phyloP scores from a whole-genome alignment of 2,888 invertebrate species.

The Operophtera brumata region DNA sequence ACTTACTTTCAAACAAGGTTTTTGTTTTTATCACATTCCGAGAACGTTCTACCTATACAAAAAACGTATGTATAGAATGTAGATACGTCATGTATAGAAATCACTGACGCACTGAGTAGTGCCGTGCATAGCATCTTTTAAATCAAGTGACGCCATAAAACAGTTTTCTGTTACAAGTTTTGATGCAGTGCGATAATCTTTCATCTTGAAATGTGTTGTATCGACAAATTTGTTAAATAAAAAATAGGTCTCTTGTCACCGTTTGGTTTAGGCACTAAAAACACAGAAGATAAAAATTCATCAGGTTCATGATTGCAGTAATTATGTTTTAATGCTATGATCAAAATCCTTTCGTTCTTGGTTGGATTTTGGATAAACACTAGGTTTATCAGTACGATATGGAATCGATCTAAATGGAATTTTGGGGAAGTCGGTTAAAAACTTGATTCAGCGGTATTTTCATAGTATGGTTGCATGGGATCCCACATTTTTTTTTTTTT shows the following conservation, averaged over 20 bases:
- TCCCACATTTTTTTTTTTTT: too few relatives aligned
- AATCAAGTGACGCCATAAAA: neutral
- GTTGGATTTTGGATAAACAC: too few relatives aligned
- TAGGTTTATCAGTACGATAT: too few relatives aligned
- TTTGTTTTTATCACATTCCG: neutral
- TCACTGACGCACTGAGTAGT: neutral
- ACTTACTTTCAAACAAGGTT: neutral
- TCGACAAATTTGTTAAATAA: conserved; percentile 2
- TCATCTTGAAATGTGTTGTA: conserved; percentile 6
- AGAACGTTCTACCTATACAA: neutral
- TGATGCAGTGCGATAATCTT: conserved; percentile 5
- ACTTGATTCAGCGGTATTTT: too few relatives aligned
- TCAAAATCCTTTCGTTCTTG: too few relatives aligned
- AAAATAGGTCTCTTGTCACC: conserved; percentile 1
- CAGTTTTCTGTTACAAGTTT: neutral
- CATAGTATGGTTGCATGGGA: too few relatives aligned
- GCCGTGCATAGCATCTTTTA: conserved; percentile 1
- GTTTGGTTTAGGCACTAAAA: neutral
- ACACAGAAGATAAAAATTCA: neutral
- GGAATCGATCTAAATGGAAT: too few relatives aligned
- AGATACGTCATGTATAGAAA: neutral
- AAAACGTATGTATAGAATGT: too few relatives aligned
- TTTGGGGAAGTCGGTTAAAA: too few relatives aligned
- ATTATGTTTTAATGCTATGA: too few relatives aligned
- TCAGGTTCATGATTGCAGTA: too few relatives aligned